phyloP scores from a whole-genome alignment of 64 coral and sea anemone genomes.

The Montipora cactus region DNA sequence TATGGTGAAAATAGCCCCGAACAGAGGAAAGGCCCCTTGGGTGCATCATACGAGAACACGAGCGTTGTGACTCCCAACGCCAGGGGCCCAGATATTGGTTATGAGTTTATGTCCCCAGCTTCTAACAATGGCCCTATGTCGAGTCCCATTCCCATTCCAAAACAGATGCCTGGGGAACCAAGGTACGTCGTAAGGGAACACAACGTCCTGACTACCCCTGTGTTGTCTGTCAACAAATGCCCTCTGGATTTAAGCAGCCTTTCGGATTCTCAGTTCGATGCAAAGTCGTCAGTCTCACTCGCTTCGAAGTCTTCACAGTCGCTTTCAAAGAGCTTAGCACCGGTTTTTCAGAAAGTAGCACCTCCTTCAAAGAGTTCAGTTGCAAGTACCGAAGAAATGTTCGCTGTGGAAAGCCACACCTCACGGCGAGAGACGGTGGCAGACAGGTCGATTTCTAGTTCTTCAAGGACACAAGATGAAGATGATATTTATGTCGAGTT shows the following conservation, averaged over 20 bases:
- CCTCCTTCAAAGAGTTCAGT: not conserved
- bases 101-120: conserved; percentile 9
- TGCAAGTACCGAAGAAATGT: not conserved
- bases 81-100: not conserved
- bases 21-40: not conserved
- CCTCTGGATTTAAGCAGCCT: conserved; percentile 26
- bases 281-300: not conserved
- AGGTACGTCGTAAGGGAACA: not conserved
- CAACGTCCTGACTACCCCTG: not conserved
- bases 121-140: not conserved
- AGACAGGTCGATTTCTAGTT: not conserved
- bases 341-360: not conserved
- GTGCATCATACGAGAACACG: conserved; percentile 46
- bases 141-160: conserved; percentile 36
- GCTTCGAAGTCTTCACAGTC: not conserved
- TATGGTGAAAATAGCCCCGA: conserved; percentile 25
- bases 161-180: not conserved
- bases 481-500: conserved; percentile 33
- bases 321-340: not conserved
- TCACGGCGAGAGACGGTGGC: not conserved
- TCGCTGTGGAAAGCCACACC: not conserved
- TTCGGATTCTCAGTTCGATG: not conserved
- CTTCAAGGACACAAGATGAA: not conserved
- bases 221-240: not conserved
- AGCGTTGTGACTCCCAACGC: not conserved